Conservation (phyloP, 1,140 invertebrate species). For the Drosophila tristis region DNA sequence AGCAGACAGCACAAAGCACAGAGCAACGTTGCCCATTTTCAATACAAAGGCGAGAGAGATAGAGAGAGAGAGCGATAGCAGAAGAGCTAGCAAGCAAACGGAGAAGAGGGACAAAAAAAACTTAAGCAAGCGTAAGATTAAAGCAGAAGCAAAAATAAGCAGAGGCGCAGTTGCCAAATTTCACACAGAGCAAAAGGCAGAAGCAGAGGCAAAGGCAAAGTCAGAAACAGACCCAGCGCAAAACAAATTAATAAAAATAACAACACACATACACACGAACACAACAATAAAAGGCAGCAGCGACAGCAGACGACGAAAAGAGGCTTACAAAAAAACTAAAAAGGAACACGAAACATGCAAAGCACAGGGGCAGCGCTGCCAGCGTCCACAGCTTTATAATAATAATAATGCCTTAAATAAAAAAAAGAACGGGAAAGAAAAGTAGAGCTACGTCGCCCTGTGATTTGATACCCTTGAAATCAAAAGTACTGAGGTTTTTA, state of each 20-base stretch:
- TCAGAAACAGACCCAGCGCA: slow-evolving; percentile 42
- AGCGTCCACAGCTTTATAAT: slow-evolving; percentile 59
- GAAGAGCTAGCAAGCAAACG: not conserved
- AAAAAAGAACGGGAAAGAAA: slow-evolving; percentile 48
- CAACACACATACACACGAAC: slow-evolving; percentile 31
- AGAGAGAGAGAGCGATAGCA: slow-evolving; percentile 8
- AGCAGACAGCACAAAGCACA: slow-evolving; percentile 11
- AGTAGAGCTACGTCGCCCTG: slow-evolving; percentile 22
- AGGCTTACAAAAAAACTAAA: slow-evolving; percentile 20
- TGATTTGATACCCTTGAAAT: too few relatives aligned
- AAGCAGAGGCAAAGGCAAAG: slow-evolving; percentile 2
- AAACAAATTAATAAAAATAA: slow-evolving; percentile 58
- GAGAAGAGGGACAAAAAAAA: slow-evolving; percentile 37
- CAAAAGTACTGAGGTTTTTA: too few relatives aligned
- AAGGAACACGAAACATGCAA: slow-evolving; percentile 20
- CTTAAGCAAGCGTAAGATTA: slow-evolving; percentile 80
- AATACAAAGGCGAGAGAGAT: slow-evolving; percentile 34
- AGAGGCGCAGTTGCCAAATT: slow-evolving; percentile 36
- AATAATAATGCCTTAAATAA: slow-evolving; percentile 63
- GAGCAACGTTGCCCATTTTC: slow-evolving; percentile 67
- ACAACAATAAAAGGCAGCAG: slow-evolving; percentile 1
- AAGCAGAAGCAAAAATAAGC: slow-evolving; percentile 49
- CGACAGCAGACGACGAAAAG: slow-evolving; percentile 27
- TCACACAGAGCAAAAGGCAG: slow-evolving; percentile 32
- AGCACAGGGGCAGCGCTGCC: slow-evolving; percentile 23